These are phyloP conservation scores for Allobates femoralis DNA, from an alignment of 2,797 vertebrate species.

Conservation along the genomic window DNA sequence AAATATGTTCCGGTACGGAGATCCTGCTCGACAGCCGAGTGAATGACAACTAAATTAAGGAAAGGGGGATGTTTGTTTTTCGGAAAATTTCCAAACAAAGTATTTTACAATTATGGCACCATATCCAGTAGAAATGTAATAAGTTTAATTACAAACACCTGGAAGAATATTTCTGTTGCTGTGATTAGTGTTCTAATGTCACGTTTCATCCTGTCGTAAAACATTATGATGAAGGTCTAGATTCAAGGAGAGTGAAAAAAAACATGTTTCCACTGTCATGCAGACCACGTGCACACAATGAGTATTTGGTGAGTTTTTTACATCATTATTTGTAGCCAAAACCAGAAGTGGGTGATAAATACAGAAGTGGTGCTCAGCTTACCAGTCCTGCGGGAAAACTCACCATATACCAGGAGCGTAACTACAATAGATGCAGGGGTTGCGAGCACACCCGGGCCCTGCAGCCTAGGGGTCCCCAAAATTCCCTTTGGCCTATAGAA, in stretches of 20 bases:
- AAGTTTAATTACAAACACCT: conserved; percentile 6
- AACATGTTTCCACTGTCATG: neutral
- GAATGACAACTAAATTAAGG: conserved; percentile 55
- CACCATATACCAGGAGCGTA: too few species aligned
- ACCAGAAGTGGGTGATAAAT: too few species aligned
- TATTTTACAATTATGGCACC: conserved; percentile 53
- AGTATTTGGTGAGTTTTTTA: too few species aligned
- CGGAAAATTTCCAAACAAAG: conserved; percentile 58
- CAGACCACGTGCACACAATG: too few species aligned
- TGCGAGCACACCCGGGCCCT: too few species aligned
- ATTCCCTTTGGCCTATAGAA: too few species aligned
- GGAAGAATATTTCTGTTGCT: conserved; percentile 11
- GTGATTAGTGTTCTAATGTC: neutral
- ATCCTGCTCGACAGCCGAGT: conserved; percentile 53
- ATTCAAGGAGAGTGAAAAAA: neutral
- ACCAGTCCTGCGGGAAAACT: too few species aligned
- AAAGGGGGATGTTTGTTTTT: conserved; percentile 16
- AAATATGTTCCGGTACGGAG: conserved; percentile 49
- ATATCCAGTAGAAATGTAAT: neutral
- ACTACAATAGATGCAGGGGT: too few species aligned
- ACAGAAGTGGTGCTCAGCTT: too few species aligned
- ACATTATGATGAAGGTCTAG: neutral
- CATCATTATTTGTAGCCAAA: too few species aligned
- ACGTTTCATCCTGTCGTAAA: neutral
- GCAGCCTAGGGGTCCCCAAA: too few species aligned